Evolutionary conservation across 2,113 vertebrate genomes (phyloP).

Genomic region (Carollia perspicillata): DNA sequence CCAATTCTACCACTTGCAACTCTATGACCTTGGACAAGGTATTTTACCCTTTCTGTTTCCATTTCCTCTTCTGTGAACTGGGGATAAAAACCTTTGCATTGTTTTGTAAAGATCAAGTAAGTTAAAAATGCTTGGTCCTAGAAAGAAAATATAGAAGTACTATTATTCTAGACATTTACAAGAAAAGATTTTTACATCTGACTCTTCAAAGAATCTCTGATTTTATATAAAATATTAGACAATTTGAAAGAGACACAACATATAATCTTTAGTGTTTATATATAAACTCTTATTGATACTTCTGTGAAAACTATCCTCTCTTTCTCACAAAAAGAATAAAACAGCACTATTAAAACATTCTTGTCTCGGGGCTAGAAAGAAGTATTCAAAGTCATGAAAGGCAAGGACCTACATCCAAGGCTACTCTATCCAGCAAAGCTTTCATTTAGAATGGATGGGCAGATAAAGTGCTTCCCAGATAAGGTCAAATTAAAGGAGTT

Average conservation of each 20-base stretch:
- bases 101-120: not conserved
- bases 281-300: not conserved
- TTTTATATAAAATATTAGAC: slow-evolving; percentile 16
- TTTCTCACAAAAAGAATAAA: not conserved
- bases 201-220: not conserved
- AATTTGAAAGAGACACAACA: not conserved
- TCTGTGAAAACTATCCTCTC: not conserved
- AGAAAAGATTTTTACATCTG: not conserved
- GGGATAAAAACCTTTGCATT: not conserved
- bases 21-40: not conserved
- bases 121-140: not conserved
- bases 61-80: not conserved
- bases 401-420: too few relatives aligned
- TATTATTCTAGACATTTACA: not conserved
- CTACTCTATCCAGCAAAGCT: too few relatives aligned
- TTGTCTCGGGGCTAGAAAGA: not conserved
- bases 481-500: too few relatives aligned
- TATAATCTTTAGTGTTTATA: not conserved
- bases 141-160: not conserved
- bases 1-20: not conserved
- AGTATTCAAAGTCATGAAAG: too few relatives aligned
- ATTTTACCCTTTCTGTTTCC: not conserved
- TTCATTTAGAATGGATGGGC: too few relatives aligned
- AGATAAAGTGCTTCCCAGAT: too few relatives aligned
- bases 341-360: slow-evolving; percentile 16